Percentiles rank a stretch among this genome's conserved stretches.
These are phyloP conservation scores for Ametastegia equiseti DNA, from an alignment of 2,888 invertebrate genomes.

Conservation along the genomic window DNA sequence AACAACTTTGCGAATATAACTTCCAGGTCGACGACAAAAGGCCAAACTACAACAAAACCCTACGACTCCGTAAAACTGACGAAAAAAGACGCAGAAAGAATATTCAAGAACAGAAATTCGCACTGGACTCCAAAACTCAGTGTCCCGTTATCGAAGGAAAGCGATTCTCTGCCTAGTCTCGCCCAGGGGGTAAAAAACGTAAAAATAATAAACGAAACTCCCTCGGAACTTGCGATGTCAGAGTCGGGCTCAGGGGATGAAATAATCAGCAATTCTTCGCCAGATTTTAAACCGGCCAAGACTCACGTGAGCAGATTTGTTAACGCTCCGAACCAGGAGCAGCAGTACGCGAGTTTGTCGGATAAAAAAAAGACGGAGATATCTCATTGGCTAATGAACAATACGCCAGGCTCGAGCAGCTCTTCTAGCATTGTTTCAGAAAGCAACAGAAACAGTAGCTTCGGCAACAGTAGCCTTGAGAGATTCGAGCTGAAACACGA, in stretches of 20 bases:
- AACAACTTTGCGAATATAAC: not conserved
- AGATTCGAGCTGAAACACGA: conserved; percentile 70
- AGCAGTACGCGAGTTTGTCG: conserved; percentile 58
- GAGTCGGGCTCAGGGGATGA: conserved; percentile 49
- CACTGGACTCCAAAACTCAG: conserved; percentile 58
- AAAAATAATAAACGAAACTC: conserved; percentile 19
- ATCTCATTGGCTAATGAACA: conserved; percentile 67
- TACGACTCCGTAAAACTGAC: conserved; percentile 35
- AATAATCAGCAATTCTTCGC: conserved; percentile 47
- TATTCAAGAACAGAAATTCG: conserved; percentile 56
- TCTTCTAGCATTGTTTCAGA: conserved; percentile 64
- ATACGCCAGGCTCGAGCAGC: conserved; percentile 60
- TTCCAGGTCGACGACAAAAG: not conserved
- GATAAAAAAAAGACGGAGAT: conserved; percentile 69
- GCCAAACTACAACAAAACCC: not conserved
- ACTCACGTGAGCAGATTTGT: conserved; percentile 57
- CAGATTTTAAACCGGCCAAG: conserved; percentile 51
- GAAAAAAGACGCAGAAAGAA: conserved; percentile 57
- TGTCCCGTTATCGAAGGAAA: conserved; percentile 49
- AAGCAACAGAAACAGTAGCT: conserved; percentile 64
- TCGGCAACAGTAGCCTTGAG: conserved; percentile 72
- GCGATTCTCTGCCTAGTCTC: conserved; percentile 20
- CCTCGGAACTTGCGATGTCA: conserved; percentile 8
- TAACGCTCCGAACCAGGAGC: conserved; percentile 45
- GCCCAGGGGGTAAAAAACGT: not conserved